phyloP scores from a whole-genome alignment of 2,888 invertebrate species.

The Caenorhabditis sp. region DNA sequence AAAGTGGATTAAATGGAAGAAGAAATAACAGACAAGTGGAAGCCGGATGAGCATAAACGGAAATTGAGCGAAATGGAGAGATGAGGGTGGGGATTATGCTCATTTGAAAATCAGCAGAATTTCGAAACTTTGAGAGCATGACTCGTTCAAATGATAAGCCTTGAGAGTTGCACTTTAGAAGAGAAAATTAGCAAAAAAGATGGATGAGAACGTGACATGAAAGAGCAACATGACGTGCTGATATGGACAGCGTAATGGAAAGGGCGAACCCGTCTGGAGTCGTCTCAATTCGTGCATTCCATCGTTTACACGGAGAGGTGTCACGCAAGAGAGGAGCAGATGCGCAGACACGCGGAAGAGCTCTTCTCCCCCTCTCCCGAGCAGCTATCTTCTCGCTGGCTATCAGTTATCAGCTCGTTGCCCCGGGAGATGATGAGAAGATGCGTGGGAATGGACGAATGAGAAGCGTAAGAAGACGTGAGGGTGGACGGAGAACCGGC shows the following conservation, averaged over 20 bases:
- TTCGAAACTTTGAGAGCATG: not conserved
- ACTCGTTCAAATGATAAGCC: not conserved
- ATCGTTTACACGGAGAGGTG: not conserved
- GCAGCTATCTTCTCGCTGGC: constrained; percentile 3
- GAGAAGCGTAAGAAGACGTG: constrained; percentile 1
- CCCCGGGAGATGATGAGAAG: constrained; percentile 42
- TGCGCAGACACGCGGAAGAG: constrained; percentile 4
- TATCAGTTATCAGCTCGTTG: constrained; percentile 39
- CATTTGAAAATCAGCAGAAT: not conserved
- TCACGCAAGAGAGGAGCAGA: constrained; percentile 19
- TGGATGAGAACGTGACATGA: constrained; percentile 9
- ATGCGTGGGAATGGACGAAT: not conserved
- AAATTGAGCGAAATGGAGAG: not conserved
- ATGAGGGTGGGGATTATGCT: not conserved
- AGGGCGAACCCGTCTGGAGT: constrained; percentile 4
- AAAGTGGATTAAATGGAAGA: not conserved
- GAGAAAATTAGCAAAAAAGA: not conserved
- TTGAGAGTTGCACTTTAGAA: too few relatives aligned
- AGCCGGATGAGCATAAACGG: not conserved
- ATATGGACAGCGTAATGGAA: not conserved
- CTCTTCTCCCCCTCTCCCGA: not conserved
- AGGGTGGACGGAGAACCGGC: constrained; percentile 2
- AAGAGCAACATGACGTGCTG: not conserved
- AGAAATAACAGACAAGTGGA: not conserved
- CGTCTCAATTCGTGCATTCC: not conserved